Evolutionary conservation across 1,140 invertebrate species (phyloP).

Genomic region (Coptotermes formosanus): DNA sequence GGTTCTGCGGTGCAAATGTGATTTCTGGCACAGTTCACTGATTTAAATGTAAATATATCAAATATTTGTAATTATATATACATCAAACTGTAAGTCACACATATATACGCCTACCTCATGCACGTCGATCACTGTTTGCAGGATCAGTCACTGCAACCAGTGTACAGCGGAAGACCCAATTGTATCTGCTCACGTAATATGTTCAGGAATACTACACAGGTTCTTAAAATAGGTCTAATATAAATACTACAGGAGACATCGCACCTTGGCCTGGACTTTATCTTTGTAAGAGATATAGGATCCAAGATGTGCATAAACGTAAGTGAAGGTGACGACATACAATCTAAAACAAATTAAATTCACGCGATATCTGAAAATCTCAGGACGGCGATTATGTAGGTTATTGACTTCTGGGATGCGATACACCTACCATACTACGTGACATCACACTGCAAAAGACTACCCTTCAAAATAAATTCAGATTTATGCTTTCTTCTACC

Average conservation of each 20-base stretch:
- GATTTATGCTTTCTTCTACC: too few relatives aligned
- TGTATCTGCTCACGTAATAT: neutral
- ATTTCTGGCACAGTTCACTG: too few relatives aligned
- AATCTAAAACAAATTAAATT: neutral
- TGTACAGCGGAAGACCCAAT: neutral
- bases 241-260: neutral
- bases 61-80: neutral
- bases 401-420: neutral
- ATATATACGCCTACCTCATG: neutral
- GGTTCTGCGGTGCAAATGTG: too few relatives aligned
- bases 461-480: neutral
- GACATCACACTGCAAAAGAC: neutral
- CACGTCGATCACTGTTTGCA: neutral
- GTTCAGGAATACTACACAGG: neutral
- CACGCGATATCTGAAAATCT: too few relatives aligned
- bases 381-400: neutral
- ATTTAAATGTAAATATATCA: too few relatives aligned
- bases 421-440: neutral
- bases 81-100: neutral
- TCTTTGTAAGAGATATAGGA: neutral
- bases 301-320: neutral
- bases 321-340: neutral
- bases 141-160: neutral
- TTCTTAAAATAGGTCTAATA: constrained; percentile 1
- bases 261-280: neutral